Conservation (phyloP, 2,888 invertebrate species). For the Physocephala rufipes region DNA sequence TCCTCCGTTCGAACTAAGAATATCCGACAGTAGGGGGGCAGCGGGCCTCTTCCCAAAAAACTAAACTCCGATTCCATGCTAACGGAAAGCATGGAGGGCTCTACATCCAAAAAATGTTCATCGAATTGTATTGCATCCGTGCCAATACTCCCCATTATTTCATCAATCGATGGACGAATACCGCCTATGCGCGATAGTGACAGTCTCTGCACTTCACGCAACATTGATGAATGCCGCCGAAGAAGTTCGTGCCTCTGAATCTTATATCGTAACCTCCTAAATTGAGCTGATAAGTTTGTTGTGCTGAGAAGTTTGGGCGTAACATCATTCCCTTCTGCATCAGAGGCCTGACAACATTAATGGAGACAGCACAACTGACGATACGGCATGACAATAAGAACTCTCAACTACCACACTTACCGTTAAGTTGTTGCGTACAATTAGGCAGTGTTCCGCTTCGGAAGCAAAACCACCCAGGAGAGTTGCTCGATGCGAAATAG, state of each 20-base stretch:
- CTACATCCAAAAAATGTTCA: neutral
- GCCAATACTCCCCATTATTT: constrained; percentile 44
- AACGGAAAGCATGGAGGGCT: neutral
- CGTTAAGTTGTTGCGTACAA: neutral
- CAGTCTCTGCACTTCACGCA: neutral
- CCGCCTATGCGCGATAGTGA: constrained; percentile 45
- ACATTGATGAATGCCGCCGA: too few relatives aligned
- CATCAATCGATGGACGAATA: constrained; percentile 54
- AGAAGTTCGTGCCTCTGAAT: constrained; percentile 18
- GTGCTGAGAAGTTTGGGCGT: constrained; percentile 53
- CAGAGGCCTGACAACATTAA: constrained; percentile 44
- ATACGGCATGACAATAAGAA: neutral
- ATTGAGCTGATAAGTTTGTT: constrained; percentile 33
- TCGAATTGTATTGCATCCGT: neutral
- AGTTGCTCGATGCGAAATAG: neutral
- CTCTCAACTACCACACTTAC: constrained; percentile 15
- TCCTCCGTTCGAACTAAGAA: constrained; percentile 75
- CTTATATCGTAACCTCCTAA: constrained; percentile 43
- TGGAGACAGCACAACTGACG: neutral
- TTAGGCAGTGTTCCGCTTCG: constrained; percentile 4
- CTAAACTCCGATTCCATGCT: neutral
- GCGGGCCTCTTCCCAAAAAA: neutral
- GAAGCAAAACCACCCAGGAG: constrained; percentile 9
- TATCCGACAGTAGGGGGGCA: constrained; percentile 60
- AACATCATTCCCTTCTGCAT: constrained; percentile 48